Base-by-base conservation (phyloP, 2,888 invertebrate species). In the Lepeophtheirus nordmannii region DNA sequence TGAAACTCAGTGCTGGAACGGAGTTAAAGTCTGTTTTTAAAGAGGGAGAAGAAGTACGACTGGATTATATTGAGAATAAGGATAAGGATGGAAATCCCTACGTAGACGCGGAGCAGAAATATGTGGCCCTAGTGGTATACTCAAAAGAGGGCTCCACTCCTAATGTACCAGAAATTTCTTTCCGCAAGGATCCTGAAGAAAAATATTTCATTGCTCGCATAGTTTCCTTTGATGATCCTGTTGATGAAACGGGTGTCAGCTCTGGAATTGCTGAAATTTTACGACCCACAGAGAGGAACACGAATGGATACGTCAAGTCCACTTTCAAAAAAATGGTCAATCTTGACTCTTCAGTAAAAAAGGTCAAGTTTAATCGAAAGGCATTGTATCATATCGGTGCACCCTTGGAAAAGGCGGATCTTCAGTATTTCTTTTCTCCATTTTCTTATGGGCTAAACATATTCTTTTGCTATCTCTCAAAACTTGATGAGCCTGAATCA, bases 371-470 rank as follows among this genome's bases (percentile, higher is more conserved):
- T 37, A 46, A 64, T 22, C 46, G 64, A 2, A 23, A 46, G 11
- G 17, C 17, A 23, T 5, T 64, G 9, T 56, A 40, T 41, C 64
- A 64, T 30, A 22, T 64, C 23, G 64, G 64, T 20, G 57, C 57
- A 22, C 57, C 46, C 14, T 37, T 56, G 22, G 14, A n/a, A 14
- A 64, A 56, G 8, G 57, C 64, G n/a, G 64, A 64, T 46, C 57
- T 64, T 10, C 53, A 37, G 30, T 64, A 56, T 9, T 64, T 64
- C 57, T 64, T 64, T 17, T 56, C 53, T 22, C 30, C 64, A 10
- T 64, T 14, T 17, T 39, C 64, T 11, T 64, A 40, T 64, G 64
- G 56, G 5, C 39, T 64, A 22, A 64, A 64, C 10, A 64, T 64
- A 14, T 64, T 64, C 22, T 64, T 40, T 56, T 64, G 64, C 37